These are phyloP conservation scores for Sebastes itinus DNA, from an alignment of 2,797 vertebrate genomes.

Conservation along the genomic window DNA sequence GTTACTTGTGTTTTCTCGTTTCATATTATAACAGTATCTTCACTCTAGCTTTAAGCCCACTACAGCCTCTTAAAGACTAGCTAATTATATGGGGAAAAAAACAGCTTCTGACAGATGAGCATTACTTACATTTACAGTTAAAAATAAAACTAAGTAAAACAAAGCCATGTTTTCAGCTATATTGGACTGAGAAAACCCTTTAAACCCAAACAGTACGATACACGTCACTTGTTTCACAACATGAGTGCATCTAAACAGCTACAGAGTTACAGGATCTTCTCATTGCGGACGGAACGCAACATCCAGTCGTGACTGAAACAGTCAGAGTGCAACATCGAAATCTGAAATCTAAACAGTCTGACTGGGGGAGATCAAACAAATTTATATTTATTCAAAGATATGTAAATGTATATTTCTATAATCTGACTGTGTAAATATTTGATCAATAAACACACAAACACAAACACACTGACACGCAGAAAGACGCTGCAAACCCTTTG, in stretches of 20 bases:
- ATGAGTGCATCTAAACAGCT: background rate
- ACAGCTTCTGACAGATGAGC: too few species aligned
- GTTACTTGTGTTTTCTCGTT: too few species aligned
- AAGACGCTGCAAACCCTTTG: slow-evolving; percentile 59
- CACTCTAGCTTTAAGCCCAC: too few species aligned
- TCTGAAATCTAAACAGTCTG: slow-evolving; percentile 38
- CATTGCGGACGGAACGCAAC: background rate
- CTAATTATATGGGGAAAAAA: too few species aligned
- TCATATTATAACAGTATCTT: too few species aligned
- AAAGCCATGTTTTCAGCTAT: background rate
- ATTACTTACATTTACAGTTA: background rate
- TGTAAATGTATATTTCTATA: slow-evolving; percentile 80
- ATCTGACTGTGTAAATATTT: slow-evolving; percentile 78
- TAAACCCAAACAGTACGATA: background rate
- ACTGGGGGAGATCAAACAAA: slow-evolving; percentile 1
- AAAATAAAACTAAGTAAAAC: background rate
- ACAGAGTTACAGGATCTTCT: background rate
- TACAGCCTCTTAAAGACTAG: too few species aligned
- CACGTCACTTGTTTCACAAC: background rate
- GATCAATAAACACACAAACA: slow-evolving; percentile 59
- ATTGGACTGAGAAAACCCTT: background rate
- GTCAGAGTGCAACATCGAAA: slow-evolving; percentile 3
- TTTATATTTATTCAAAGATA: slow-evolving; percentile 69
- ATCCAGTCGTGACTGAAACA: background rate
- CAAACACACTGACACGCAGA: slow-evolving; percentile 24